Conservation (phyloP, 2,113 vertebrate genomes). For the Euleptes europaea region DNA sequence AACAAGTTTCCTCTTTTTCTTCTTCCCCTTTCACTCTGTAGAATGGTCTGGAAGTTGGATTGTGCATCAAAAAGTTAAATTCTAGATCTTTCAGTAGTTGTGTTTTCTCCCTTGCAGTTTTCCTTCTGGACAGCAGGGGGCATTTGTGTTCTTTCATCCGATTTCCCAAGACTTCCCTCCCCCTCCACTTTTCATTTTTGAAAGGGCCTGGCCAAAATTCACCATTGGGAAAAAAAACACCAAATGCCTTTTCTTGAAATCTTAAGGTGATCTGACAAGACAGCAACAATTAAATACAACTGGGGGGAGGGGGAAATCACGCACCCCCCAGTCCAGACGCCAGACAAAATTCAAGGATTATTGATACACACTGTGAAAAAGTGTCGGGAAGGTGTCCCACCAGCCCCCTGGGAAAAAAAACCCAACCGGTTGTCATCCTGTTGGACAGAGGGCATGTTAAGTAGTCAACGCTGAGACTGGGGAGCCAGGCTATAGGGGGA, state of each 20-base stretch:
- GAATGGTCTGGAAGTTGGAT: constrained; percentile 67
- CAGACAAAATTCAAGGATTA: not conserved
- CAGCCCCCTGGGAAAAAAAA: no score
- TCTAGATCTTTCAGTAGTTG: constrained; percentile 66
- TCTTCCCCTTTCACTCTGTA: constrained; percentile 43
- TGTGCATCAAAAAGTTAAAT: constrained; percentile 63
- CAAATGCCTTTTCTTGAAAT: constrained; percentile 59
- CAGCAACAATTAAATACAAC: not conserved
- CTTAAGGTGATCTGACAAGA: constrained; percentile 45
- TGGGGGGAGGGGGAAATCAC: not conserved
- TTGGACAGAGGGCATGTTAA: no score
- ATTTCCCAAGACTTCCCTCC: constrained; percentile 74
- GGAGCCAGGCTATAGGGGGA: not conserved
- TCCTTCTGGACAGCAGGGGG: constrained; percentile 67
- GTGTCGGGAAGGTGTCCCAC: not conserved
- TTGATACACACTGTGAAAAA: not conserved
- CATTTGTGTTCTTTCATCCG: constrained; percentile 41
- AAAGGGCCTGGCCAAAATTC: not conserved
- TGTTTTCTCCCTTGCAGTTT: not conserved
- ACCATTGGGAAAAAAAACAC: not conserved
- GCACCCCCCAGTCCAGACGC: constrained; percentile 11
- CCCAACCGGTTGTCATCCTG: no score
- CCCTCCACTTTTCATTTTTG: constrained; percentile 65
- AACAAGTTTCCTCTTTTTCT: constrained; percentile 65
- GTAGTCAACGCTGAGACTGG: no score